Evolutionary conservation across 2,113 vertebrate genomes (phyloP).

Genomic region (Takifugu bimaculatus): DNA sequence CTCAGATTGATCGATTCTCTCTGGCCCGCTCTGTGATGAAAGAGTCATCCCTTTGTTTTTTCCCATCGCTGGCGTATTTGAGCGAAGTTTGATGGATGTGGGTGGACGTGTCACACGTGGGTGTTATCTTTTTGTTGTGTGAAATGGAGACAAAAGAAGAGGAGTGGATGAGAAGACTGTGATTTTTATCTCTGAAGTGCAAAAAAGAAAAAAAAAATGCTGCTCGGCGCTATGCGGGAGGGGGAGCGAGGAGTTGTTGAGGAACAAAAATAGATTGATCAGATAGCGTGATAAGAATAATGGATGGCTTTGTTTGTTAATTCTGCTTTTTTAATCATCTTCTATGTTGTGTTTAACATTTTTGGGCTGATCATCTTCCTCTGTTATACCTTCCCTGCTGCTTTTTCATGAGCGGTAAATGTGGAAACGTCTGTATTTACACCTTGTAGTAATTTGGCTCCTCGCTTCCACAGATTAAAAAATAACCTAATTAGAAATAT

Average conservation of each 20-base stretch:
- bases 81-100: constrained; percentile 73
- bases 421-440: constrained; percentile 70
- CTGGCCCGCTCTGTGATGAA: constrained; percentile 54
- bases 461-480: constrained; percentile 64
- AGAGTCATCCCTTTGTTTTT: constrained; percentile 63
- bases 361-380: constrained; percentile 58
- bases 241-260: constrained; percentile 69
- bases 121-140: constrained; percentile 75
- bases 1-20: constrained; percentile 53
- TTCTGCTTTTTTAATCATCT: constrained; percentile 43
- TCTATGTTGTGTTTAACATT: constrained; percentile 55
- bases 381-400: constrained; percentile 52
- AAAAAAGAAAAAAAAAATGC: constrained; percentile 60
- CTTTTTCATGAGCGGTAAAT: constrained; percentile 61
- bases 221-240: constrained; percentile 65
- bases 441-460: constrained; percentile 65
- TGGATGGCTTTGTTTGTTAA: constrained; percentile 66
- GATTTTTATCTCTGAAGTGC: constrained; percentile 74
- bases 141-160: constrained; percentile 74
- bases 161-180: constrained; percentile 71
- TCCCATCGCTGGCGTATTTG: constrained; percentile 53
- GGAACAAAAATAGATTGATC: constrained; percentile 76
- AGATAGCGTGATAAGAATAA: constrained; percentile 68
- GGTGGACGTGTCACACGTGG: constrained; percentile 74
- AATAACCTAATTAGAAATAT: constrained; percentile 69